These are phyloP conservation scores for Stictonetta naevosa DNA, from an alignment of 2,113 vertebrate species.

Conservation along the genomic window DNA sequence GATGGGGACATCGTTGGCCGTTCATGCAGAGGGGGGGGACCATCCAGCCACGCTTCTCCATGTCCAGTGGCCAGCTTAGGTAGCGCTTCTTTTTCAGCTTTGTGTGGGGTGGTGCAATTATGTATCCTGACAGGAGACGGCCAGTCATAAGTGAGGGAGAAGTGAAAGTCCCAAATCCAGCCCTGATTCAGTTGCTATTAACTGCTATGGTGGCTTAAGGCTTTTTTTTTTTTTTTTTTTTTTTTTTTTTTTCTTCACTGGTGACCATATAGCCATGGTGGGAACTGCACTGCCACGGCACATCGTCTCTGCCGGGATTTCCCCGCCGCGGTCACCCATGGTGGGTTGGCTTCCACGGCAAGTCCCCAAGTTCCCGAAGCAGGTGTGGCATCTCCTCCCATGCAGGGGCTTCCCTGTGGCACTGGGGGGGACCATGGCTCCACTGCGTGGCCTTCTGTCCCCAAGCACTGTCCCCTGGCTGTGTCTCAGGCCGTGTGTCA, in stretches of 20 bases:
- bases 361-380: neutral
- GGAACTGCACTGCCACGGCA: neutral
- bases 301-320: neutral
- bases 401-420: neutral
- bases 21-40: neutral
- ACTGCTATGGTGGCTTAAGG: neutral
- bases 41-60: neutral
- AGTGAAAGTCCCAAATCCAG: neutral
- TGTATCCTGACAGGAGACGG: neutral
- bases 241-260: neutral
- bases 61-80: fast-evolving
- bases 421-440: neutral
- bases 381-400: neutral
- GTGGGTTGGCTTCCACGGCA: neutral
- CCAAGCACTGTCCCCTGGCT: neutral
- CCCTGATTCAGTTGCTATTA: neutral
- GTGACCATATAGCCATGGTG: neutral
- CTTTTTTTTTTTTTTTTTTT: neutral
- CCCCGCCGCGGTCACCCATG: fast-evolving
- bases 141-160: neutral
- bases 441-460: neutral
- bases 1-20: neutral
- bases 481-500: neutral
- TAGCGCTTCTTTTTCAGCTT: neutral
- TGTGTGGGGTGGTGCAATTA: neutral